These are phyloP conservation scores for Falco concolor DNA, from an alignment of 2,797 vertebrate species.

Conservation along the genomic window DNA sequence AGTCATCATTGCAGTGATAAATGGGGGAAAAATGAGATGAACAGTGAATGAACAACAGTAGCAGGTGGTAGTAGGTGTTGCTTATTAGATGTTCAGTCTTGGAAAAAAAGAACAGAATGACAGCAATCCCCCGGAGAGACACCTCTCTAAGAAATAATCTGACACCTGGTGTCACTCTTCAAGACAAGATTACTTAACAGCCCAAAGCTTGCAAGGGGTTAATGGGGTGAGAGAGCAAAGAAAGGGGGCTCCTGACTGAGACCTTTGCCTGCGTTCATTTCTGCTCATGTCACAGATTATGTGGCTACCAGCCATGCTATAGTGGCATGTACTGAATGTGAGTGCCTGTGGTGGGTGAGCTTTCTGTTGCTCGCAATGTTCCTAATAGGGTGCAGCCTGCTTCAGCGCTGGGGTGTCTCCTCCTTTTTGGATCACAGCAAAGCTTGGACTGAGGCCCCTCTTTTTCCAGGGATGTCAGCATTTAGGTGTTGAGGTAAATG, in stretches of 20 bases:
- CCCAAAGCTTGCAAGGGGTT: neutral
- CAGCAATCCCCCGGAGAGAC: neutral
- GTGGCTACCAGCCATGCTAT: accelerated
- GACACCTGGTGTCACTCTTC: neutral
- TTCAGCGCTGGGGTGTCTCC: neutral
- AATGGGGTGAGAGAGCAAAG: neutral
- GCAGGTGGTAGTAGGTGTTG: slow-evolving; percentile 64
- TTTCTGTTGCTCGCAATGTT: neutral
- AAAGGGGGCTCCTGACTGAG: neutral
- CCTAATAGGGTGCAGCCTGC: neutral
- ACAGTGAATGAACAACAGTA: slow-evolving; percentile 49
- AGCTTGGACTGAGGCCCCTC: neutral
- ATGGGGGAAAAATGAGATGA: neutral
- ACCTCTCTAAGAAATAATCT: slow-evolving; percentile 25
- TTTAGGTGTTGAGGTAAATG: neutral
- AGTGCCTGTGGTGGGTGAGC: neutral
- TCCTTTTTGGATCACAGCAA: neutral
- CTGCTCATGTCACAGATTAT: neutral
- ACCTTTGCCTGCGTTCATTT: neutral
- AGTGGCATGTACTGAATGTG: neutral
- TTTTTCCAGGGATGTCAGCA: neutral
- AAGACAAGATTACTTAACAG: neutral
- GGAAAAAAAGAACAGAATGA: slow-evolving; percentile 12
- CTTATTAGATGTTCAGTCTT: slow-evolving; percentile 47
- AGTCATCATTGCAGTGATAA: slow-evolving; percentile 26